A percentile compares a stretch with the other conserved stretches of the same genome.
These are phyloP conservation scores for Dryadula phaetusa DNA, from an alignment of 2,888 invertebrate species.

Conservation along the genomic window DNA sequence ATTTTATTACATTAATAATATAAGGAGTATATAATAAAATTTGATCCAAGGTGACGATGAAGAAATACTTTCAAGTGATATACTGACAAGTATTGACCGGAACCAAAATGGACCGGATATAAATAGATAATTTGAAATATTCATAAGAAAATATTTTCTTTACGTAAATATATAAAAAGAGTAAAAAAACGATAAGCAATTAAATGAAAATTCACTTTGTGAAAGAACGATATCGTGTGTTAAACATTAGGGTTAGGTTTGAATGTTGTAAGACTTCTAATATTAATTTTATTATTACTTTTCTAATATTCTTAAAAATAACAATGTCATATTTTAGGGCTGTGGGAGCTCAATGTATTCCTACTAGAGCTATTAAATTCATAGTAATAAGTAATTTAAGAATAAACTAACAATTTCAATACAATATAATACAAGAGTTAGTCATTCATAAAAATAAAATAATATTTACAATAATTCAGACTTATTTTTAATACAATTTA, in stretches of 20 bases:
- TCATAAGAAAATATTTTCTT: constrained; percentile 13
- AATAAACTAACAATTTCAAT: constrained; percentile 4
- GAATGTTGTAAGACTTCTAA: neutral
- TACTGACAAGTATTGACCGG: neutral
- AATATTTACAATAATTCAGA: constrained; percentile 9
- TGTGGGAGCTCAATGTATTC: neutral
- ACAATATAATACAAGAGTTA: neutral
- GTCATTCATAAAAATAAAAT: neutral
- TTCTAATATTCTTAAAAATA: neutral
- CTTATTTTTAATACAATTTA: constrained; percentile 11
- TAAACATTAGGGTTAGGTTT: neutral
- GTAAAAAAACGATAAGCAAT: neutral
- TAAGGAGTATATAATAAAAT: neutral
- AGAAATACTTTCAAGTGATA: neutral
- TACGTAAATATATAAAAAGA: neutral
- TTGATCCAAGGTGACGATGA: neutral
- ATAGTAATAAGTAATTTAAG: constrained; percentile 1
- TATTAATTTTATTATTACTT: neutral
- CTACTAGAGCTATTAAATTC: constrained; percentile 6
- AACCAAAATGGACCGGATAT: neutral
- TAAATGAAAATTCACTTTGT: neutral
- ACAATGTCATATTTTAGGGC: neutral
- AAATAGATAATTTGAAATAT: neutral
- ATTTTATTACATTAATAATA: neutral
- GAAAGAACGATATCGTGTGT: neutral